Percentiles rank a stretch among this genome's conserved stretches.
Evolutionary conservation across 2,797 vertebrate genomes (phyloP).

Genomic region (Sebastes miniatus): DNA sequence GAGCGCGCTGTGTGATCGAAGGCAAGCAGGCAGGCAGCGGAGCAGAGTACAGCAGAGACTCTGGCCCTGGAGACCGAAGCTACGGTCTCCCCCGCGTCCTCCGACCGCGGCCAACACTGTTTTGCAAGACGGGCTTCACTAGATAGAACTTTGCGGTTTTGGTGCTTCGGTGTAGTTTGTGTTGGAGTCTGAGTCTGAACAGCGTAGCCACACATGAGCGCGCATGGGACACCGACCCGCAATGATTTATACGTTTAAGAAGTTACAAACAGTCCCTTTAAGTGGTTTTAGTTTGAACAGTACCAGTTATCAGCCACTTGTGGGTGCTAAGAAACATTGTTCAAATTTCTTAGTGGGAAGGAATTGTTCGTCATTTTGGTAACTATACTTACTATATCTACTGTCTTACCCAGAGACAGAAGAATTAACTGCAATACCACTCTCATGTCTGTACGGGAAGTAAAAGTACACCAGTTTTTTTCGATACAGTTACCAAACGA

Average conservation of each 20-base stretch:
- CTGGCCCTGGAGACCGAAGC: too few relatives aligned
- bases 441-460: neutral
- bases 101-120: too few relatives aligned
- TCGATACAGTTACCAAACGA: neutral
- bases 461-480: neutral
- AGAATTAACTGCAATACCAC: neutral
- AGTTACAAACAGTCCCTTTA: neutral
- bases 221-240: too few relatives aligned
- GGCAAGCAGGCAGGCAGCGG: too few relatives aligned
- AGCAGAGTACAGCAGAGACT: too few relatives aligned
- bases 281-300: neutral
- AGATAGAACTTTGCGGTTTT: too few relatives aligned
- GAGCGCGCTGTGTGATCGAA: too few relatives aligned
- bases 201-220: rapidly evolving
- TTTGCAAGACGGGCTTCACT: too few relatives aligned
- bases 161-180: too few relatives aligned
- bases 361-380: neutral
- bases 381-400: neutral
- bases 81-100: too few relatives aligned
- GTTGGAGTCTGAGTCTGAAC: too few relatives aligned
- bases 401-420: neutral
- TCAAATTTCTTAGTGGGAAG: rapidly evolving
- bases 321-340: neutral
- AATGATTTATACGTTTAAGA: too few relatives aligned
- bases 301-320: neutral